Evolutionary conservation across 2,113 vertebrate genomes (phyloP), one percentile per base, ranked within the genome.

Genomic region (Martes martes): DNA sequence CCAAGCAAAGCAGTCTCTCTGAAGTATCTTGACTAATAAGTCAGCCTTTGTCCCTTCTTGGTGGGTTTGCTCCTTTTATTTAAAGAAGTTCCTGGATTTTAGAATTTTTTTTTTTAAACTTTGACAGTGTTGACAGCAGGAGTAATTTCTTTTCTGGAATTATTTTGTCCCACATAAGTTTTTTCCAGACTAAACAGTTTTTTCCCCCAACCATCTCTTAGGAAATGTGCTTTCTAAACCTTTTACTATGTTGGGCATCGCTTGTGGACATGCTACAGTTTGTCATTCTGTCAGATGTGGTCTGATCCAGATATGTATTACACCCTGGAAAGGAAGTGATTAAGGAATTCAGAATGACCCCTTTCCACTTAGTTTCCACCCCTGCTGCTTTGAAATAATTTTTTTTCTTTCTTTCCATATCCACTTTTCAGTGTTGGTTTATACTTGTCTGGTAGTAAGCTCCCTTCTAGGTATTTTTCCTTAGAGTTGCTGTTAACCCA

Each of bases 31-130:
- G 57, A 89, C 63, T 80, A 55, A 76, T 52, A 95, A 55, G 50
- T 85, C 55, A 59, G 36, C 21, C 26, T 96, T 97, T 90, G 52
- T 93, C 59, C 42, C 42, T 96, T 89, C 50, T 90, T 91, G 76
- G 24, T 88, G 76, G 81, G 18, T 91, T 81, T 91, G 52, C 15
- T 65, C 45, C 50, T 96, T 94, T 96, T 88, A 84, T 81, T 85
- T 93, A 89, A 67, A 87, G 45, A 76, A 83, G 59, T 82, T 96
- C 19, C 4, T 95, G 83, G 28, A 31, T 33, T 65, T 28, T 73
- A 19, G 69, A n/a, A 9, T 85, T 65, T 31, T 42, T 61, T 61
- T 39, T 82, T 90, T 76, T 10, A 55, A 81, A 50, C 21, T 87
- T 87, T 59, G 50, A 67, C 45, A 74, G 15, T 59, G 52, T 88